A percentile compares a stretch with the other conserved stretches of the same genome.
These are phyloP conservation scores for Actinia equina DNA, from an alignment of 64 coral and sea anemone species.

Conservation along the genomic window DNA sequence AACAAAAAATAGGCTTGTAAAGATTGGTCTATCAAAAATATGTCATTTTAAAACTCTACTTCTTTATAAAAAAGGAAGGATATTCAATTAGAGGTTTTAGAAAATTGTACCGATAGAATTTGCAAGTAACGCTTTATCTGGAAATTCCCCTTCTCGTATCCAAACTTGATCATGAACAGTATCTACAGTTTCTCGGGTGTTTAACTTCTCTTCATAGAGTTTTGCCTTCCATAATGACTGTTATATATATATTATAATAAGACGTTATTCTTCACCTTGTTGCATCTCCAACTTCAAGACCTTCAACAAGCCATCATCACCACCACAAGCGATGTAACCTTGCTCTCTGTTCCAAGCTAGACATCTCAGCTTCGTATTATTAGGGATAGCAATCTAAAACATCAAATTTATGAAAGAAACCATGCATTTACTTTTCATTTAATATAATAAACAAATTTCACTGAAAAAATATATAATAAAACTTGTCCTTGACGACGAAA, in stretches of 20 bases:
- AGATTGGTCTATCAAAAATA: too few species aligned
- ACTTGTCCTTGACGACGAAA: constrained; percentile 77
- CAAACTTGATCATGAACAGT: not conserved
- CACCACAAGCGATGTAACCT: constrained; percentile 93
- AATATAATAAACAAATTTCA: too few species aligned
- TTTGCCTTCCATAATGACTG: too few species aligned
- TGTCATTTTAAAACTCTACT: too few species aligned
- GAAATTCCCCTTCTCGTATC: not conserved
- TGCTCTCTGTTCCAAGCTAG: constrained; percentile 95
- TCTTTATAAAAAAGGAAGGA: too few species aligned
- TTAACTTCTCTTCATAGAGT: too few species aligned
- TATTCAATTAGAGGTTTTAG: not conserved
- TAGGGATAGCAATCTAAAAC: constrained; percentile 95
- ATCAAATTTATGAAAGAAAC: not conserved
- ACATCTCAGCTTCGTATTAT: constrained; percentile 91
- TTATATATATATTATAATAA: not conserved
- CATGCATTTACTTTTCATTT: not conserved
- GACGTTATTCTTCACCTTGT: constrained; percentile 50
- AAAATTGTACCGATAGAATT: too few species aligned
- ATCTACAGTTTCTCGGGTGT: not conserved
- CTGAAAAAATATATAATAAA: not conserved
- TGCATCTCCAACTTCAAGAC: constrained; percentile 92
- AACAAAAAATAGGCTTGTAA: too few species aligned
- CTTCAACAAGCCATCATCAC: constrained; percentile 92
- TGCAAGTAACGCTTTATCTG: not conserved